phyloP scores from a whole-genome alignment of 2,113 vertebrate genomes.

The Gymnogyps californianus region DNA sequence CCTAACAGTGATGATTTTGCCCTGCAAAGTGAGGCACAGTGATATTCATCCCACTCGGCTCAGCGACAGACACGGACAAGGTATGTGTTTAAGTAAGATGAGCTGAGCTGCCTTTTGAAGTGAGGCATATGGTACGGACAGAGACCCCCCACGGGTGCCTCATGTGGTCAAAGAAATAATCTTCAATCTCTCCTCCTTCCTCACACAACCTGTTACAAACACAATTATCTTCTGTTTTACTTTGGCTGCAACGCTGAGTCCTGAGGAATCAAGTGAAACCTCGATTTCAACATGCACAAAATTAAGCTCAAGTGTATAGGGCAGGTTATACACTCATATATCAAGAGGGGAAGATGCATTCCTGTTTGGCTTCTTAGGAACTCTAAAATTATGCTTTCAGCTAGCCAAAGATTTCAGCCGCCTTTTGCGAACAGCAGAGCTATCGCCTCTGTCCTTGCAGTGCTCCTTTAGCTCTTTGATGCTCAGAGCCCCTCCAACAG shows the following conservation, averaged over 20 bases:
- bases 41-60: not conserved
- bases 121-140: not conserved
- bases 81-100: fast-evolving
- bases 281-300: too few species aligned
- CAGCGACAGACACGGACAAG: fast-evolving
- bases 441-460: not conserved
- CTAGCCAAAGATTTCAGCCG: not conserved
- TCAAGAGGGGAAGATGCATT: not conserved
- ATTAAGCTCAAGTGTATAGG: not conserved
- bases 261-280: not conserved
- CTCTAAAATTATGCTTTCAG: not conserved
- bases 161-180: not conserved
- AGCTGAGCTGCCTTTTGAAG: not conserved
- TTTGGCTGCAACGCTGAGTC: not conserved
- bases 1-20: not conserved
- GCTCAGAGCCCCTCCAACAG: not conserved
- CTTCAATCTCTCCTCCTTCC: not conserved
- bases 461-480: not conserved
- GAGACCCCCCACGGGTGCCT: not conserved
- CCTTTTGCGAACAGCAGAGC: not conserved
- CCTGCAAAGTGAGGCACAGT: not conserved
- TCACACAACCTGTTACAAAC: not conserved
- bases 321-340: fast-evolving
- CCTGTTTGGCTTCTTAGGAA: not conserved
- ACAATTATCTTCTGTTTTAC: not conserved